Base-by-base conservation (phyloP, 2,113 vertebrate species). In the Sus scrofa region DNA sequence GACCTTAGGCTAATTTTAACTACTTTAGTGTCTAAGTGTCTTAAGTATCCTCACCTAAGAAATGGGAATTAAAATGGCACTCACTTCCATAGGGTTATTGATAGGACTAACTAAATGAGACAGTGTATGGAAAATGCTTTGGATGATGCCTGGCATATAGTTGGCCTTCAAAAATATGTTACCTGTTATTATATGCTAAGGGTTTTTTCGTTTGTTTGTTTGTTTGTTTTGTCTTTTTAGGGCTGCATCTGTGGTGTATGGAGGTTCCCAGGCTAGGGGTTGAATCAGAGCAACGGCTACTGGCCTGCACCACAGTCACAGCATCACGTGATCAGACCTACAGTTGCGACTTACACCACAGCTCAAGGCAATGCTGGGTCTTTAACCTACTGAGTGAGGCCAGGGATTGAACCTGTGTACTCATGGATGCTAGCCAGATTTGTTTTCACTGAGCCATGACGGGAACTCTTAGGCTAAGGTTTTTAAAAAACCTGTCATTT, bases 1-100 rank as follows among this genome's bases (percentile, higher is more conserved):
- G 50, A 85, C 58, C 39, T 96, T 89, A 78, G 71, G 27, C 27
- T 97, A 34, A 91, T 79, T 91, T 96, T 95, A 96, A 88, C 10
- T 10, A 60, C 19, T 52, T 87, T 44, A 77, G 18, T 52, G 16
- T n/a, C 37, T 75, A 44, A 32, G 44, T 82, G 10, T n/a, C 52
- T 77, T 77, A 37, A 81, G 73, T 94, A 60, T 95, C n/a, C 34
- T 94, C 30, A 77, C 81, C 18, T 90, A 22, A 90, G 67, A 95
- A 95, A 58, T 82, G 63, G 30, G 10, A 18, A 13, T 75, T 83
- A 39, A 65, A 30, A 27, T 37, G 74, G 16, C 52, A 19, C 22
- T 71, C 34, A 86, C 13, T 60, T 95, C 52, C 18, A 27, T 67
- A 10, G 39, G 7, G 24, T 82, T 93, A 75, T 19, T 63, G 27